Conservation (phyloP, 2,797 vertebrate species). For the Cirrhinus molitorella region DNA sequence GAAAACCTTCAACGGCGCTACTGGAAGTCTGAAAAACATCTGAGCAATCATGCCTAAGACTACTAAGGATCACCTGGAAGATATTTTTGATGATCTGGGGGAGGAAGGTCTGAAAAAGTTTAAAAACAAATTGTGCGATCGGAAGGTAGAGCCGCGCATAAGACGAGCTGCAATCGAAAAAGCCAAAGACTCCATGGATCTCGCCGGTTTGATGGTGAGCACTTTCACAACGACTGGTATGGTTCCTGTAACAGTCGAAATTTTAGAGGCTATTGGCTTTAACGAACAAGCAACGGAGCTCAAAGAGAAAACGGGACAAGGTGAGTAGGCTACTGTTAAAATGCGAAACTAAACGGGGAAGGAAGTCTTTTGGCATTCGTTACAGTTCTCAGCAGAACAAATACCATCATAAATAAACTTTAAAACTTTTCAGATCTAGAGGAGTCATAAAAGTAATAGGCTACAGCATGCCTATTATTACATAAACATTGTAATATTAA, state of each 20-base stretch:
- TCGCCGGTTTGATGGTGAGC: constrained; percentile 44
- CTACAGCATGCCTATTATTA: not conserved
- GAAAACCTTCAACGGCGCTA: not conserved
- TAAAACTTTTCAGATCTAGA: not conserved
- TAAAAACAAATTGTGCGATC: constrained; percentile 48
- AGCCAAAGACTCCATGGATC: not conserved
- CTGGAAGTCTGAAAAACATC: no score
- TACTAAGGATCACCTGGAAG: constrained; percentile 13
- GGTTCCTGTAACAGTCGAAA: not conserved
- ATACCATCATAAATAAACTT: no score
- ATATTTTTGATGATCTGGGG: constrained; percentile 36
- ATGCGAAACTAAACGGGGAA: no score
- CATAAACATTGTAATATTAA: not conserved
- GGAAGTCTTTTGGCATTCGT: not conserved
- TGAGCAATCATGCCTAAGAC: constrained; percentile 21
- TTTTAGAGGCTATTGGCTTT: constrained; percentile 26
- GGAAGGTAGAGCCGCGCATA: constrained; percentile 27
- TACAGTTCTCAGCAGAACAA: not conserved
- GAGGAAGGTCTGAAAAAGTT: constrained; percentile 10
- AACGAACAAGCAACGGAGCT: constrained; percentile 3
- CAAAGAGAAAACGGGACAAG: rapidly evolving
- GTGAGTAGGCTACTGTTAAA: not conserved
- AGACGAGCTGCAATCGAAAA: constrained; percentile 14
- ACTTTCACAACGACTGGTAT: constrained; percentile 37
- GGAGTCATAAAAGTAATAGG: not conserved